phyloP scores from a whole-genome alignment of 2,113 vertebrate species.

The Barbus barbus region DNA sequence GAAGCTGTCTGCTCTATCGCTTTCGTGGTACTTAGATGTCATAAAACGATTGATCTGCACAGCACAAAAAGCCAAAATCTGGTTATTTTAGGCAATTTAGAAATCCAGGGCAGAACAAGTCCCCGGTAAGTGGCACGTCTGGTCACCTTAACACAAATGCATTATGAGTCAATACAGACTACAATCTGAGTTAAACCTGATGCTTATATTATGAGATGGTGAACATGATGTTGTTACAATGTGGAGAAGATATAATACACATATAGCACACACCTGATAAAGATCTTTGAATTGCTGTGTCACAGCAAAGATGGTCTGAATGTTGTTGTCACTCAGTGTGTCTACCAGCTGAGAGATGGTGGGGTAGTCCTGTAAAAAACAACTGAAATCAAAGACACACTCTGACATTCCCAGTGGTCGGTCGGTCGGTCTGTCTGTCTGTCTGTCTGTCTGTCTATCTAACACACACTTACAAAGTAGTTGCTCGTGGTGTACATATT shows the following conservation, averaged over 20 bases:
- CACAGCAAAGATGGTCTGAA: slow-evolving; percentile 97
- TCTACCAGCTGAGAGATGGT: slow-evolving; percentile 96
- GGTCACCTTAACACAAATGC: neutral
- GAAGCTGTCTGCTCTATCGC: too few relatives aligned
- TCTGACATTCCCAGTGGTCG: neutral
- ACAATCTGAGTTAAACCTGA: neutral
- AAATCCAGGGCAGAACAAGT: too few relatives aligned
- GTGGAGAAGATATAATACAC: neutral
- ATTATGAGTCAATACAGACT: neutral
- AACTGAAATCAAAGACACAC: neutral
- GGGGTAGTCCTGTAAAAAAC: slow-evolving; percentile 87
- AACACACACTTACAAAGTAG: slow-evolving; percentile 85
- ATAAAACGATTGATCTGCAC: too few relatives aligned
- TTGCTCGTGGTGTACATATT: slow-evolving; percentile 94
- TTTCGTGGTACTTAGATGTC: too few relatives aligned
- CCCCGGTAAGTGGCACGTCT: too few relatives aligned
- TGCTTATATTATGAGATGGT: neutral
- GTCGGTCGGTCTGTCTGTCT: neutral
- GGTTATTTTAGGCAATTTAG: too few relatives aligned
- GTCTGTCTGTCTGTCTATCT: neutral
- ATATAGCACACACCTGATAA: slow-evolving; percentile 83
- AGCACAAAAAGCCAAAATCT: too few relatives aligned
- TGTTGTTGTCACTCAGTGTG: slow-evolving; percentile 97
- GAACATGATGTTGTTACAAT: neutral
- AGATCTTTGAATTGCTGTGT: slow-evolving; percentile 91